Base-by-base conservation (phyloP, 2,113 vertebrate species). In the Eulacestoma nigropectus region DNA sequence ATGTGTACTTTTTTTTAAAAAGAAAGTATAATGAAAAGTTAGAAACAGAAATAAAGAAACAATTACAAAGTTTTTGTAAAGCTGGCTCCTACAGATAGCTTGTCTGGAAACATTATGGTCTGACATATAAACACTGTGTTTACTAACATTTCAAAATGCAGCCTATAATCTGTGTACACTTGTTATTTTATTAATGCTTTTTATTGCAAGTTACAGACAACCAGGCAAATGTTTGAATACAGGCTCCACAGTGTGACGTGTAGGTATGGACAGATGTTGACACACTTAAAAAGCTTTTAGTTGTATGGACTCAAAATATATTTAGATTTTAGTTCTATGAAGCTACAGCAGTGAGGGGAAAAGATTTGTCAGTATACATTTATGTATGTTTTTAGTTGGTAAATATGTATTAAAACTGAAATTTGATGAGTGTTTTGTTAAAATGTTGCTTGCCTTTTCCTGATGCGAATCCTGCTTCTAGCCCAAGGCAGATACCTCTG, bases 111-210 rank as follows among this genome's bases (percentile, higher is more conserved):
- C 93, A 87, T 95, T 97, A 74, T 84, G 92, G 85, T 97, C 95
- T 98, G 97, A 97, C 95, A 96, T 93, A 88, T 85, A 97, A 98
- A 97, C 95, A 98, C 95, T 97, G 87, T 98, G 96, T 98, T 98
- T 98, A 97, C 97, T 95, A 97, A 97, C 97, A 97, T 97, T 98
- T 97, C 96, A 96, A 97, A 97, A 95, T 93, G 95, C 74, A 97
- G 95, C 93, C 97, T 98, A 94, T 98, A 98, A 98, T 98, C 97
- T 39, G 15, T 81, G 92, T 83, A 57, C 89, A 90, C 85, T 97
- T 95, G 94, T 92, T 97, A 96, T 95, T 96, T 98, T 97, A 98
- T 96, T 97, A 96, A 95, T 96, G 91, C 65, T 93, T 97, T 97
- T 96, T 92, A 72, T 94, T 91, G 74, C 87, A 89, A 96, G 81